A percentile compares a stretch with the other conserved stretches of the same genome.
Evolutionary conservation across 2,113 vertebrate species (phyloP).

Genomic region (Aldabrachelys gigantea): DNA sequence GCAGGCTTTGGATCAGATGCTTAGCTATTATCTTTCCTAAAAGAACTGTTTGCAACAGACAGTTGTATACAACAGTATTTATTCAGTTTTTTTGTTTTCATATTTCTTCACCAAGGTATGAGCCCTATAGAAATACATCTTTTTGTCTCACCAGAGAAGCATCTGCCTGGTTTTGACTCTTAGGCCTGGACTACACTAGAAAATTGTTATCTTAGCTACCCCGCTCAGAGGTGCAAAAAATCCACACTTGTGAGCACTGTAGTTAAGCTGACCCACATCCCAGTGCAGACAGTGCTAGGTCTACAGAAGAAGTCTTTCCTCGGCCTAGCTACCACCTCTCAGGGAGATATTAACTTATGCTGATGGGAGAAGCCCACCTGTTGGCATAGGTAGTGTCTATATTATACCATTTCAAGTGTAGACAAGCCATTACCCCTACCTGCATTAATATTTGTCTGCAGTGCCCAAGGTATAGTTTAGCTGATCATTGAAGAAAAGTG

Average conservation of each 20-base stretch:
- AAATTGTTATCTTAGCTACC: not conserved
- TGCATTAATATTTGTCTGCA: not conserved
- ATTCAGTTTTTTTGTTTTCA: not conserved
- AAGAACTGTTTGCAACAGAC: not conserved
- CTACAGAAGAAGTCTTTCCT: not conserved
- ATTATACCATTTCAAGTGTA: not conserved
- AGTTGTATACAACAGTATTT: fast-evolving
- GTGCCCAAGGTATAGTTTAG: not conserved
- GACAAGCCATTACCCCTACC: not conserved
- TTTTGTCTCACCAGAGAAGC: not conserved
- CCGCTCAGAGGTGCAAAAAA: no score
- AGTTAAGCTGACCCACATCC: not conserved
- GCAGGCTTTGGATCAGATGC: not conserved
- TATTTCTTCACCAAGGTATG: not conserved
- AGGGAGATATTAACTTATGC: not conserved
- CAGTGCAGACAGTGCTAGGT: not conserved
- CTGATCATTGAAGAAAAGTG: not conserved
- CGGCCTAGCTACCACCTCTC: not conserved
- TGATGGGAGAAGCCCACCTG: not conserved
- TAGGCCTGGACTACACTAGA: not conserved
- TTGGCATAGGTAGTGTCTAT: not conserved
- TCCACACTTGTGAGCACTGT: not conserved
- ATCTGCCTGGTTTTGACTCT: not conserved
- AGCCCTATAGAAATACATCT: not conserved
- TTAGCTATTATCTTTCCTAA: not conserved